Evolutionary conservation across 2,797 vertebrate genomes (phyloP).

Genomic region (Acanthurus leucopareius): DNA sequence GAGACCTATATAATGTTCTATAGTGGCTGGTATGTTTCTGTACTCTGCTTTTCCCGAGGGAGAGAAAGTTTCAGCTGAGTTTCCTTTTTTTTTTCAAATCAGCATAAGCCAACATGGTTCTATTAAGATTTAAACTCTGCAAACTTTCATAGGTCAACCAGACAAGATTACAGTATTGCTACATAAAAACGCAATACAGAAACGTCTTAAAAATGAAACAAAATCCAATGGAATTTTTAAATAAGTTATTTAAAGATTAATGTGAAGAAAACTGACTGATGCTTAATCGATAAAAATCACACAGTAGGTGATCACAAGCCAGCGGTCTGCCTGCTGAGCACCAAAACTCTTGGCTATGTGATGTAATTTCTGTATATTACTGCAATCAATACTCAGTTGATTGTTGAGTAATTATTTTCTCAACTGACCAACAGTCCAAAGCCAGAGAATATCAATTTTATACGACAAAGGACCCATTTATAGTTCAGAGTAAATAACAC

Average conservation of each 20-base stretch:
- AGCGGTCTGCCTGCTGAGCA: background rate
- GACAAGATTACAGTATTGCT: background rate
- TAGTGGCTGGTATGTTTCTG: constrained; percentile 23
- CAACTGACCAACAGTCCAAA: background rate
- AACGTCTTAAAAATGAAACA: no score
- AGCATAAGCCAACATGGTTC: background rate
- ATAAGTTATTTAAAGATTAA: no score
- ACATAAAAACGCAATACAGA: background rate
- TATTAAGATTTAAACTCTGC: background rate
- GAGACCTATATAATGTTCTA: constrained; percentile 26
- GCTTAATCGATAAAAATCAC: background rate
- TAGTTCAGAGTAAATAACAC: background rate
- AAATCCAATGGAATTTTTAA: no score
- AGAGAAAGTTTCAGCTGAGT: constrained; percentile 1
- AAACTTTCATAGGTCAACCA: background rate
- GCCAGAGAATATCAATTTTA: background rate
- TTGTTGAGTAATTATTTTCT: background rate
- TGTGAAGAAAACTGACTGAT: no score
- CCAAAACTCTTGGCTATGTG: background rate
- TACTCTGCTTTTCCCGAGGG: background rate
- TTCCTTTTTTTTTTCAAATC: constrained; percentile 12
- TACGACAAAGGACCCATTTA: background rate
- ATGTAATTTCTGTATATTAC: background rate
- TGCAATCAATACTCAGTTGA: background rate
- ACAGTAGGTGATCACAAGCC: background rate